Evolutionary conservation across 2,797 vertebrate genomes (phyloP).

Genomic region (Crocidura indochinensis): DNA sequence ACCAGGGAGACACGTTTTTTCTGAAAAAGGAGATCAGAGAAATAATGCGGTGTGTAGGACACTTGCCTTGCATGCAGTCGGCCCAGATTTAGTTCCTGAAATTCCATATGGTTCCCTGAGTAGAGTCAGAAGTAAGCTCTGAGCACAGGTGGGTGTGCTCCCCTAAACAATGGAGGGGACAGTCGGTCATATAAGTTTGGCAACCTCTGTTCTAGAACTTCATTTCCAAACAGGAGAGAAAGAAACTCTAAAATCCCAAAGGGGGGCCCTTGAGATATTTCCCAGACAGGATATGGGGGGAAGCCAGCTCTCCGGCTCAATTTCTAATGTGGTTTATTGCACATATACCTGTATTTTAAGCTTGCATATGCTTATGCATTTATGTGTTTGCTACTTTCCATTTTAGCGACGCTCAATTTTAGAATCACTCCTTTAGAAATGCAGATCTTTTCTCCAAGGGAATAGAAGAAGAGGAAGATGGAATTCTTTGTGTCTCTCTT

Average conservation of each 20-base stretch:
- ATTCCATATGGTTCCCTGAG: no score
- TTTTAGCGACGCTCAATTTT: conserved; percentile 50
- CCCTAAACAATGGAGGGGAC: no score
- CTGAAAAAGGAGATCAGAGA: no score
- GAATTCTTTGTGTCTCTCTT: conserved; percentile 49
- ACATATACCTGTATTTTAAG: conserved; percentile 40
- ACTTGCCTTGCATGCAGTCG: no score
- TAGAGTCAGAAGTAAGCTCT: no score
- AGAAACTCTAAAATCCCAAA: not conserved
- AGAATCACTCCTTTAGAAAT: conserved; percentile 33
- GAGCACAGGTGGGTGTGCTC: no score
- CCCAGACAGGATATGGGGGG: not conserved
- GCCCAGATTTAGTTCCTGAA: no score
- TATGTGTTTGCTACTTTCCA: conserved; percentile 59
- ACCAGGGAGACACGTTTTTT: no score
- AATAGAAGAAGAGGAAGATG: not conserved
- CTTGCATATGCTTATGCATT: not conserved
- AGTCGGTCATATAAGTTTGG: no score
- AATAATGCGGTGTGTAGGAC: no score
- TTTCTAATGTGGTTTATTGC: not conserved
- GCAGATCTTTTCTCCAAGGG: conserved; percentile 44
- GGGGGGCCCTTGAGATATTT: not conserved
- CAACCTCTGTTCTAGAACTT: no score
- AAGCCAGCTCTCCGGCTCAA: not conserved
- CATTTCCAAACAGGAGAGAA: not conserved